Base-by-base conservation (phyloP, 2,888 invertebrate genomes). In the Idaea aversata region DNA sequence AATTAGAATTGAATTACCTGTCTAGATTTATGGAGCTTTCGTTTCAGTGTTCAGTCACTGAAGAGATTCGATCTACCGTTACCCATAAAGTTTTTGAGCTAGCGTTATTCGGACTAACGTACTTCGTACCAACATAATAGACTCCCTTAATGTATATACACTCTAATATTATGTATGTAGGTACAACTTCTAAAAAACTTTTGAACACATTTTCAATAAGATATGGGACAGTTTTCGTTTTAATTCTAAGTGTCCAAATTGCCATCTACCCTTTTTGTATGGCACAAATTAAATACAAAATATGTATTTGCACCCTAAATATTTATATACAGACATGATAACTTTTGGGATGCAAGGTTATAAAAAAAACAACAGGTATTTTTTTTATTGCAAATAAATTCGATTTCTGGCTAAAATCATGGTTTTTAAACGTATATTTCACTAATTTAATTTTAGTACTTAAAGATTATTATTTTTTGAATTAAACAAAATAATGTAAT, bases 201-300 rank as follows among this genome's bases (percentile, higher is more conserved):
- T 79, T 91, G 91, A 91, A 91, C 91, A 91, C 91, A 91, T 91
- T 90, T 88, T 87, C 77, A 87, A 87, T 90, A 89, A 91, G 90
- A 91, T 91, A 90, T 89, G 90, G 88, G 88, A 86, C 82, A 82
- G 79, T 78, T 82, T 81, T 47, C 77, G 76, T 76, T 78, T 72
- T 73, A 69, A 79, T 68, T 78, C 78, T 79, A 80, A 77, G 76
- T 83, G 82, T 79, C 76, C 77, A 72, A 76, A 47, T 47, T 72
- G 80, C 80, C 80, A 75, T 68, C 67, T 61, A 75, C 75, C 75
- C 69, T 73, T 70, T 68, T 76, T 70, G 77, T 87, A 89, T 90
- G 90, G 90, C 90, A 88, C 90, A 80, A 80, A 77, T 68, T 64
- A 68, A 69, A 70, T 67, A 69, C 63, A 62, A 67, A 77, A 77